Evolutionary conservation across 2,113 vertebrate genomes (phyloP).

Genomic region (Hydrochoerus hydrochaeris): DNA sequence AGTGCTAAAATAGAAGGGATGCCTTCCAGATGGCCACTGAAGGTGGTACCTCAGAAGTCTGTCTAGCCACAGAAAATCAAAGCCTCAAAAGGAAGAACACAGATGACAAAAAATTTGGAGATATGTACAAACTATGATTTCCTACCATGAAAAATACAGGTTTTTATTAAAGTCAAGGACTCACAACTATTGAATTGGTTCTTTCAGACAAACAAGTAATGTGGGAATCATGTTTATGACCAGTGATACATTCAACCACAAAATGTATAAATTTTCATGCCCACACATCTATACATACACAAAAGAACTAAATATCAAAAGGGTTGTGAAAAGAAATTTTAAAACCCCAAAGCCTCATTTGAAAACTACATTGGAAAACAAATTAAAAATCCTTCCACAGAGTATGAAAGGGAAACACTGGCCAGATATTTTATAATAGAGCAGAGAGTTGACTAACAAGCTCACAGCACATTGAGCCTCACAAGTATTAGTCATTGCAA

Average conservation of each 20-base stretch:
- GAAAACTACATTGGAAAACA: background rate
- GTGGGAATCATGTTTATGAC: background rate
- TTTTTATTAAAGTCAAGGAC: background rate
- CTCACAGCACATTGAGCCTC: background rate
- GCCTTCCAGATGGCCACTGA: background rate
- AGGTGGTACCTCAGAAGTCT: background rate
- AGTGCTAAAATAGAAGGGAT: background rate
- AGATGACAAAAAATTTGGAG: background rate
- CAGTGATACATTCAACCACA: background rate
- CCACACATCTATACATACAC: background rate
- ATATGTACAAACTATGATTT: background rate
- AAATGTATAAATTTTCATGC: background rate
- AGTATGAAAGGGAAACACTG: background rate
- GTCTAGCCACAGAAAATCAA: background rate
- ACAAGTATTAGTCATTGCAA: background rate
- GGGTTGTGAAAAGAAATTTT: background rate
- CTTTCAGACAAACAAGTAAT: background rate
- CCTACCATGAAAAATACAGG: background rate
- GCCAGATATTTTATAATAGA: background rate
- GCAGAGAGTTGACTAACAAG: background rate
- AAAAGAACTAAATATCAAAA: background rate
- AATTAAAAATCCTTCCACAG: too few species aligned
- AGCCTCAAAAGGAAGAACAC: background rate
- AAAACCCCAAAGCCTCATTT: background rate
- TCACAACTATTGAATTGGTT: background rate